Percentiles rank a stretch among this genome's conserved stretches.
Conservation (phyloP, 2,888 invertebrate genomes). For the Rhopalosiphum nymphaeae region DNA sequence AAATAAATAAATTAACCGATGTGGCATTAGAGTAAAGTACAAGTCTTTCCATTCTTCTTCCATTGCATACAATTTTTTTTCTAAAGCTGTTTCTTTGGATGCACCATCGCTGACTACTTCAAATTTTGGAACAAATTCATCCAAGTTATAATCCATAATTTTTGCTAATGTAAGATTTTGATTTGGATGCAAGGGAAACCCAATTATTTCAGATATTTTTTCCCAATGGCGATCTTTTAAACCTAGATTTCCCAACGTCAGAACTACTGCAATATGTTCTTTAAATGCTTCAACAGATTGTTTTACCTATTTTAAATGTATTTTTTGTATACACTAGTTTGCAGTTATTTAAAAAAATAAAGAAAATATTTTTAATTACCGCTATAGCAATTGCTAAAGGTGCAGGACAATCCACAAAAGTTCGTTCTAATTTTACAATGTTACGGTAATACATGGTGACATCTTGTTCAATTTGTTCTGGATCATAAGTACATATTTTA, state of each 20-base stretch:
- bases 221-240: conserved; percentile 95
- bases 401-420: conserved; percentile 82
- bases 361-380: conserved; percentile 69
- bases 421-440: conserved; percentile 89
- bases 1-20: conserved; percentile 73
- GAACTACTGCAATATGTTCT: conserved; percentile 89
- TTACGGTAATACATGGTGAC: conserved; percentile 80
- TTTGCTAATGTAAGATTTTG: conserved; percentile 85
- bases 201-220: conserved; percentile 93
- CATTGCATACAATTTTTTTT: conserved; percentile 91
- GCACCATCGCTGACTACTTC: conserved; percentile 94
- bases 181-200: conserved; percentile 90
- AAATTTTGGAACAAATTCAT: conserved; percentile 89
- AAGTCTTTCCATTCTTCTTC: conserved; percentile 90
- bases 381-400: conserved; percentile 80
- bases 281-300: conserved; percentile 88
- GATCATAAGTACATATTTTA: conserved; percentile 86
- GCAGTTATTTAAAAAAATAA: background rate
- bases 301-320: conserved; percentile 71
- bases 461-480: conserved; percentile 88
- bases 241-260: conserved; percentile 94
- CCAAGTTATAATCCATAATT: conserved; percentile 87
- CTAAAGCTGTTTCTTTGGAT: conserved; percentile 94
- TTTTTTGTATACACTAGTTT: background rate
- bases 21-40: conserved; percentile 79